Evolutionary conservation across 2,888 invertebrate genomes (phyloP).

Genomic region (Drymonia ruficornis): DNA sequence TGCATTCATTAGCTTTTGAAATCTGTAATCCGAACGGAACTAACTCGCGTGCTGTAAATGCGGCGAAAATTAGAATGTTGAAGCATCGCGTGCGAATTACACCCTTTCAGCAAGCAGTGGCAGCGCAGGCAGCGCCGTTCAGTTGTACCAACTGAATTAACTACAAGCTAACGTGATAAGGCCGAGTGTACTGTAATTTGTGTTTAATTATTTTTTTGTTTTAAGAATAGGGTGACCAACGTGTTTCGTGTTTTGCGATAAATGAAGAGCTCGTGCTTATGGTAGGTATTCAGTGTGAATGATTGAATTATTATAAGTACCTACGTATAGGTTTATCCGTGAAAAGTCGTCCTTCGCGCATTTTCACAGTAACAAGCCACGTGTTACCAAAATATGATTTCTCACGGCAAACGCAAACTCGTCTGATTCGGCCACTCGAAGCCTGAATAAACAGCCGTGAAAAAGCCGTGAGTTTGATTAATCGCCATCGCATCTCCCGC

Average conservation of each 20-base stretch:
- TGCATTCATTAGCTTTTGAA: slow-evolving; percentile 42
- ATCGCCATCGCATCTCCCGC: slow-evolving; percentile 22
- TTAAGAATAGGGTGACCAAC: background rate
- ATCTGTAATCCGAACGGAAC: slow-evolving; percentile 37
- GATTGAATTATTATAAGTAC: too few relatives aligned
- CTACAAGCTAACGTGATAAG: slow-evolving; percentile 27
- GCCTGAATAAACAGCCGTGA: slow-evolving; percentile 10
- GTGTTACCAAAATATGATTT: background rate
- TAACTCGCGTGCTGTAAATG: slow-evolving; percentile 34
- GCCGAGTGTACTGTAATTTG: slow-evolving; percentile 14
- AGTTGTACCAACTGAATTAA: slow-evolving; percentile 30
- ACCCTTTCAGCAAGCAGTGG: slow-evolving; percentile 34
- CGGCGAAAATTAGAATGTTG: slow-evolving; percentile 44
- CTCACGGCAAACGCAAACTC: slow-evolving; percentile 1
- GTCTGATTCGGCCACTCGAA: background rate
- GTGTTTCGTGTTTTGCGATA: too few relatives aligned
- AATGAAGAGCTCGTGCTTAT: too few relatives aligned
- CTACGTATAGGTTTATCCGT: too few relatives aligned
- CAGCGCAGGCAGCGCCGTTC: slow-evolving; percentile 10
- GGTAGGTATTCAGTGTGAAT: too few relatives aligned
- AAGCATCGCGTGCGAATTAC: slow-evolving; percentile 46
- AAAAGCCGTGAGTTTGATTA: slow-evolving; percentile 38
- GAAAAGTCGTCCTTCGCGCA: background rate
- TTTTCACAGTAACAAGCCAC: background rate
- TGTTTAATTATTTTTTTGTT: slow-evolving; percentile 17